A percentile compares a stretch with the other conserved stretches of the same genome.
phyloP scores from a whole-genome alignment of 1,140 invertebrate genomes.

The Sitophilus oryzae region DNA sequence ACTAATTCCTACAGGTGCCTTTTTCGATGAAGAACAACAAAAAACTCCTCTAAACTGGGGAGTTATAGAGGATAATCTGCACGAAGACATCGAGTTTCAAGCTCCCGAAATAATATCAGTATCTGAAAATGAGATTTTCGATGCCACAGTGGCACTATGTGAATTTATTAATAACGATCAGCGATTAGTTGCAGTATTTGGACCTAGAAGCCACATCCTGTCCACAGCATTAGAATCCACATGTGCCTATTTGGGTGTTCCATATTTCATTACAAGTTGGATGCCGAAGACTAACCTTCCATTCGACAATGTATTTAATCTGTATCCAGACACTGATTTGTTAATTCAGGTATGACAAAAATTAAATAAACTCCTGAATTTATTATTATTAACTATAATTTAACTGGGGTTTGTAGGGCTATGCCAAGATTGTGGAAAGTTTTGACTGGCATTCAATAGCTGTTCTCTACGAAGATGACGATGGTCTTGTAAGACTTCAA shows the following conservation, averaged over 20 bases:
- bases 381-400: background rate
- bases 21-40: slow-evolving; percentile 15
- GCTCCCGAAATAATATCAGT: background rate
- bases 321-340: slow-evolving; percentile 68
- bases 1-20: slow-evolving; percentile 9
- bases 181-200: slow-evolving; percentile 71
- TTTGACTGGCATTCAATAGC: slow-evolving; percentile 74
- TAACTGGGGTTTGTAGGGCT: slow-evolving; percentile 46
- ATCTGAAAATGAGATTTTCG: slow-evolving; percentile 5
- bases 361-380: background rate
- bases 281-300: slow-evolving; percentile 46
- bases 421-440: slow-evolving; percentile 63
- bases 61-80: slow-evolving; percentile 4
- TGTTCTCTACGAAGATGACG: slow-evolving; percentile 74
- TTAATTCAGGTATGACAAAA: slow-evolving; percentile 50
- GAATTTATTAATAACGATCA: slow-evolving; percentile 46
- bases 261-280: slow-evolving; percentile 63
- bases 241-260: slow-evolving; percentile 63
- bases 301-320: slow-evolving; percentile 51
- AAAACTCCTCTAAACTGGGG: slow-evolving; percentile 6
- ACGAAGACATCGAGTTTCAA: slow-evolving; percentile 9
- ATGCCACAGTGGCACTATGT: slow-evolving; percentile 42
- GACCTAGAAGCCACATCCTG: slow-evolving; percentile 57
- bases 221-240: slow-evolving; percentile 62
- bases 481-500: slow-evolving; percentile 72